These are phyloP conservation scores for Apis laboriosa DNA, from an alignment of 1,140 invertebrate species.

Conservation along the genomic window DNA sequence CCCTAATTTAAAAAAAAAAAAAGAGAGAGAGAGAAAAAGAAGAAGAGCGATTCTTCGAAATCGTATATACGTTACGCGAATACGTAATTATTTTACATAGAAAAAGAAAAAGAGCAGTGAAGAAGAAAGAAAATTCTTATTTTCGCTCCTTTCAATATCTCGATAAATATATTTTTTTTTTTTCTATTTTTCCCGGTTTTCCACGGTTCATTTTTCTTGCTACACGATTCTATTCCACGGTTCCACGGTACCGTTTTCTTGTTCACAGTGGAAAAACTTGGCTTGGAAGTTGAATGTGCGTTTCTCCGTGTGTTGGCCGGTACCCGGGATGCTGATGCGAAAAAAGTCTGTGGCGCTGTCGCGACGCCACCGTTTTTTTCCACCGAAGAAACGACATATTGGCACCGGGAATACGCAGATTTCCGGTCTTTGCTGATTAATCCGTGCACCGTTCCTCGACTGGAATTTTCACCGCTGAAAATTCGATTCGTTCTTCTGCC, in stretches of 20 bases:
- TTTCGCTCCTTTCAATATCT: too few relatives aligned
- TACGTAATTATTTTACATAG: too few relatives aligned
- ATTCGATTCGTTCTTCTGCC: too few relatives aligned
- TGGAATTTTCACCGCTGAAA: too few relatives aligned
- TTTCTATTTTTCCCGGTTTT: neutral
- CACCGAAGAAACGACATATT: slow-evolving; percentile 21
- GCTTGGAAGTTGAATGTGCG: neutral
- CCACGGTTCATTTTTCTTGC: slow-evolving; percentile 9
- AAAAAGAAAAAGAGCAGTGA: too few relatives aligned
- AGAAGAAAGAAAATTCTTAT: too few relatives aligned
- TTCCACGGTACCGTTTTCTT: neutral
- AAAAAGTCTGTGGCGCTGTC: slow-evolving; percentile 27
- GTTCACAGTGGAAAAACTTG: slow-evolving; percentile 2
- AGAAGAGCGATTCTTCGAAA: too few relatives aligned
- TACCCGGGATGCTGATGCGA: neutral
- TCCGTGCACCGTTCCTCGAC: neutral
- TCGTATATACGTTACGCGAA: too few relatives aligned
- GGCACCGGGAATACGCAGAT: slow-evolving; percentile 22
- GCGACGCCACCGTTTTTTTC: slow-evolving; percentile 20
- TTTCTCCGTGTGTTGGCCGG: slow-evolving; percentile 12
- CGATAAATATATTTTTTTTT: neutral
- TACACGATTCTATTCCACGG: neutral
- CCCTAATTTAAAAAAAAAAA: neutral
- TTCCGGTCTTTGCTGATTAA: slow-evolving; percentile 13
- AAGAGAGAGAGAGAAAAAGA: too few relatives aligned